phyloP scores from a whole-genome alignment of 2,888 invertebrate species.

The Aphidoletes aphidimyza region DNA sequence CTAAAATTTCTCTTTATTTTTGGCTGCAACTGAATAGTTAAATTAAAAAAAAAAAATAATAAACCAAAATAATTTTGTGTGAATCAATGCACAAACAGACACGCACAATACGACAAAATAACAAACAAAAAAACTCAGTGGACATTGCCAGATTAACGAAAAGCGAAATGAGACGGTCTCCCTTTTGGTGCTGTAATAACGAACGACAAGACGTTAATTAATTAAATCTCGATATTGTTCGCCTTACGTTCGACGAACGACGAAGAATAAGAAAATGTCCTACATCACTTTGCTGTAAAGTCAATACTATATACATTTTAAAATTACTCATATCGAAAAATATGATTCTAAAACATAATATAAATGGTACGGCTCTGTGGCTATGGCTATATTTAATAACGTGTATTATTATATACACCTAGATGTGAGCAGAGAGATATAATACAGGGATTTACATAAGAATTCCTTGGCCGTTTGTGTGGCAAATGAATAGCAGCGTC shows the following conservation, averaged over 20 bases:
- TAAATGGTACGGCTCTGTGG: conserved; percentile 44
- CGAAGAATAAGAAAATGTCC: conserved; percentile 46
- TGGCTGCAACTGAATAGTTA: no score
- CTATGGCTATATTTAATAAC: conserved; percentile 24
- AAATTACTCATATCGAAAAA: conserved; percentile 51
- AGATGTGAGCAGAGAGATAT: conserved; percentile 1
- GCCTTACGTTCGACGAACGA: conserved; percentile 47
- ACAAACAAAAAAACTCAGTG: not conserved
- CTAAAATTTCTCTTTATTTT: no score
- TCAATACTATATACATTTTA: conserved; percentile 51
- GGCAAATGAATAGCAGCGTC: conserved; percentile 49
- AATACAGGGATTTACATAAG: conserved; percentile 51
- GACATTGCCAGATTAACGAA: not conserved
- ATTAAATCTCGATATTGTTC: conserved; percentile 46
- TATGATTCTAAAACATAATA: conserved; percentile 47
- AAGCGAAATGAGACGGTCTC: conserved; percentile 3
- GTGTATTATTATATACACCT: conserved; percentile 5
- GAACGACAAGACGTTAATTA: conserved; percentile 46
- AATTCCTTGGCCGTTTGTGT: conserved; percentile 50
- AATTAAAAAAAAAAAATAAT: no score
- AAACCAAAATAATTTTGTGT: no score
- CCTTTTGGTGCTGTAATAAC: conserved; percentile 35
- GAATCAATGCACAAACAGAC: not conserved
- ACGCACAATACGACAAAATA: not conserved
- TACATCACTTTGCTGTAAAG: conserved; percentile 51